Evolutionary conservation across 2,113 vertebrate species (phyloP).

Genomic region (Petaurus breviceps): DNA sequence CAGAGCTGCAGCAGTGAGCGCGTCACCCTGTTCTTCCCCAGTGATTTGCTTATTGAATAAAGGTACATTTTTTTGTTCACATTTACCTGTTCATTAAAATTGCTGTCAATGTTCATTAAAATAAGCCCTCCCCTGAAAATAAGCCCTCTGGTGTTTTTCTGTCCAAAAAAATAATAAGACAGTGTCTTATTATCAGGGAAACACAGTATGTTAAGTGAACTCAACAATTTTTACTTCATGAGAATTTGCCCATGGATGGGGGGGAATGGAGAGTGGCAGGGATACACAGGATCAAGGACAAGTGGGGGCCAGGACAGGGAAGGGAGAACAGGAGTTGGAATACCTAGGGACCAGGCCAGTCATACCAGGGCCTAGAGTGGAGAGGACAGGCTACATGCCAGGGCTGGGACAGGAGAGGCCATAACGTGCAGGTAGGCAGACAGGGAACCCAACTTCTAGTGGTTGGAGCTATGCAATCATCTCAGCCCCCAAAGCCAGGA

Average conservation of each 20-base stretch:
- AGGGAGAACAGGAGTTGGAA: not conserved
- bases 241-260: not conserved
- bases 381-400: not conserved
- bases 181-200: too few relatives aligned
- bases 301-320: not conserved
- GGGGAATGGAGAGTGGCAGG: not conserved
- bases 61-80: too few relatives aligned
- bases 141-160: too few relatives aligned
- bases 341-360: not conserved
- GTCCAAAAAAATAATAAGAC: too few relatives aligned
- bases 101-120: too few relatives aligned
- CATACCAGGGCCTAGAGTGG: too few relatives aligned
- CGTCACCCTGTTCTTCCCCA: too few relatives aligned
- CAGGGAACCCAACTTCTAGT: not conserved
- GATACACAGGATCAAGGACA: not conserved
- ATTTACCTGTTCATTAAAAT: too few relatives aligned
- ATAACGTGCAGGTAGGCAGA: not conserved
- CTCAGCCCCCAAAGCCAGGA: not conserved
- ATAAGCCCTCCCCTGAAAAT: too few relatives aligned
- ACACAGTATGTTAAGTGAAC: not conserved
- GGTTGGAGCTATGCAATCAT: not conserved
- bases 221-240: not conserved
- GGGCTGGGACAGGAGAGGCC: not conserved
- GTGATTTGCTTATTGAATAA: too few relatives aligned
- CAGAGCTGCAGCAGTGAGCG: too few relatives aligned